Base-by-base conservation (phyloP, 2,888 invertebrate genomes). In the Sinopyrophorus schimmeli region DNA sequence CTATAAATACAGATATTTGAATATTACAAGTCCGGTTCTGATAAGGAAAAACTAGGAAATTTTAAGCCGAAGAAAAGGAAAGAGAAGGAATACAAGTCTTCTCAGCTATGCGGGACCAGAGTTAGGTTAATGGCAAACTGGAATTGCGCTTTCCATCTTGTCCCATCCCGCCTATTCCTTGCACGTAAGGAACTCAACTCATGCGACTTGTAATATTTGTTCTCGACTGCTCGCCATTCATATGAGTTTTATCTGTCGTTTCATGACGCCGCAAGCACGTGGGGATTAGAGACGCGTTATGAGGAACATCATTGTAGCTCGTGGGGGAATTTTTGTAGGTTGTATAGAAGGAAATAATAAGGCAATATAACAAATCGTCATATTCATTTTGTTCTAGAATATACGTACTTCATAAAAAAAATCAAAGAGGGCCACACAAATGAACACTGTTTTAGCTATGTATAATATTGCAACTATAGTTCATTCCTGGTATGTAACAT, bases 61-160 rank as follows among this genome's bases (percentile, higher is more conserved):
- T 47, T 38, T 37, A 47, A 42, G 42, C 41, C 35, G 40, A 51
- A 34, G 52, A 42, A 58, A 63, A 58, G 58, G 60, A 60, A 58
- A 58, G 64, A 62, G 64, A 63, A 59, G 61, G 64, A 64, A 66
- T 39, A 64, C 62, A 60, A 62, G 63, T 61, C 63, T 67, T 64
- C 59, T 65, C 67, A 65, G 67, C 66, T 78, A 79, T 79, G 80
- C 80, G 80, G 80, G 78, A 77, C 79, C 75, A 74, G 78, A 75
- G 80, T 78, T 80, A 77, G 81, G 80, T 80, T 81, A 81, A 81
- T 81, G 81, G 81, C 77, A 80, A 80, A 80, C 78, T 78, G 82
- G 81, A 83, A 83, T 83, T 80, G 80, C 80, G 79, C 80, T 81
- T 80, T 81, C 80, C 81, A 78, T 81, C 82, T 81, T 80, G 74